phyloP scores from a whole-genome alignment of 2,888 invertebrate species.

The Nymphalis c-album region DNA sequence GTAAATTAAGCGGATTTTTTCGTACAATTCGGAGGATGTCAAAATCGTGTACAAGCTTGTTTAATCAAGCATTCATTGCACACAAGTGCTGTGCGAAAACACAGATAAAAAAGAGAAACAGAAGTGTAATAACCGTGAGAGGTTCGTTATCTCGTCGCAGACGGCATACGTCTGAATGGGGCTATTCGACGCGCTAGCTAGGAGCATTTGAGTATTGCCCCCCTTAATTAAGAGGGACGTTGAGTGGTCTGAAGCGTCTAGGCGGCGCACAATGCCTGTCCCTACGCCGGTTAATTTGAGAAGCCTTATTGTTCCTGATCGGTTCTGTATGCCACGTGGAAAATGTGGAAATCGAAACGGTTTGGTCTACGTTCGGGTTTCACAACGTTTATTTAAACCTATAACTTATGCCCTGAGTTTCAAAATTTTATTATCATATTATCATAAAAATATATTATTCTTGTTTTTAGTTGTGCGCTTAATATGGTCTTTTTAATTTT shows the following conservation, averaged over 20 bases:
- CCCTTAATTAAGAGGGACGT: constrained; percentile 76
- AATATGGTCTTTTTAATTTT: background rate
- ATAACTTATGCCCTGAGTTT: background rate
- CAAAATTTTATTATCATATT: no score
- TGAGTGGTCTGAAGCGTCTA: constrained; percentile 68
- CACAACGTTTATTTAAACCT: background rate
- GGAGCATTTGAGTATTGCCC: constrained; percentile 68
- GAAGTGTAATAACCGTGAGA: constrained; percentile 68
- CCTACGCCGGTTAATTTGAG: constrained; percentile 54
- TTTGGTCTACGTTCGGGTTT: constrained; percentile 6
- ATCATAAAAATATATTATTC: no score
- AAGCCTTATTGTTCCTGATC: constrained; percentile 62
- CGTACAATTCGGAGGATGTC: constrained; percentile 25
- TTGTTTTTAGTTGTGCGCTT: no score
- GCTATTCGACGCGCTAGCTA: constrained; percentile 52
- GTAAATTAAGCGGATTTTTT: constrained; percentile 8
- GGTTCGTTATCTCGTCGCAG: constrained; percentile 72
- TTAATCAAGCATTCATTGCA: constrained; percentile 41
- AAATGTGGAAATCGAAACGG: constrained; percentile 41
- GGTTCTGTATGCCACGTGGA: constrained; percentile 58
- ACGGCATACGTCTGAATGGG: constrained; percentile 70
- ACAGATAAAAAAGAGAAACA: constrained; percentile 43
- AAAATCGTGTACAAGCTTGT: constrained; percentile 32
- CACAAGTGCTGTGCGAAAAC: constrained; percentile 35
- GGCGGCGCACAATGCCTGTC: constrained; percentile 58